Conservation (phyloP, 2,113 vertebrate species). For the Aegotheles bennettii region DNA sequence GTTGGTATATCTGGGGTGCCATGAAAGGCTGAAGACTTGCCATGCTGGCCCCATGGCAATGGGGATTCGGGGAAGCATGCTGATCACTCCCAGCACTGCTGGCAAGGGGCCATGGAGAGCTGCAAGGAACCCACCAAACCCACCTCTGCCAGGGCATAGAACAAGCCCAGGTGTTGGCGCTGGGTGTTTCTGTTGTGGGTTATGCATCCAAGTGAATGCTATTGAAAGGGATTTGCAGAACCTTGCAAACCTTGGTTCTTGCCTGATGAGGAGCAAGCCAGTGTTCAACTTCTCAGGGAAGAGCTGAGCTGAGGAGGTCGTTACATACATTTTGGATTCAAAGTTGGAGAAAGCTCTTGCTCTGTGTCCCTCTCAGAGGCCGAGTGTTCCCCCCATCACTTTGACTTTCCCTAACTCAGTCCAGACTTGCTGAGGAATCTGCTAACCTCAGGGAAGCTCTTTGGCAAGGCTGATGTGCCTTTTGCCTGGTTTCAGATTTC, state of each 20-base stretch:
- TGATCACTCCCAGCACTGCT: not conserved
- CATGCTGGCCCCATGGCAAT: rapidly evolving
- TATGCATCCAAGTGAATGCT: not conserved
- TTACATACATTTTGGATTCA: not conserved
- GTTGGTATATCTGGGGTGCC: not conserved
- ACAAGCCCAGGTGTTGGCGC: not conserved
- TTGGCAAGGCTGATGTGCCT: not conserved
- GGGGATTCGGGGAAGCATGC: not conserved
- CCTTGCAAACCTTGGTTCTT: not conserved
- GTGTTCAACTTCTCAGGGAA: not conserved
- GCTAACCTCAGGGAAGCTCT: not conserved
- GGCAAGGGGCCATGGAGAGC: not conserved
- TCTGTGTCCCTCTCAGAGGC: not conserved
- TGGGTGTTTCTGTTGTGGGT: rapidly evolving
- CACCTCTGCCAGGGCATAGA: not conserved
- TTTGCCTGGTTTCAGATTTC: not conserved
- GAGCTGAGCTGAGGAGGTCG: not conserved
- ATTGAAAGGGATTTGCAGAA: not conserved
- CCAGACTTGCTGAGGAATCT: not conserved
- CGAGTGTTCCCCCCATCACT: not conserved
- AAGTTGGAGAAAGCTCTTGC: not conserved
- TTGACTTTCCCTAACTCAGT: constrained; percentile 1
- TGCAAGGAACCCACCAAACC: not conserved
- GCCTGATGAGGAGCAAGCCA: not conserved
- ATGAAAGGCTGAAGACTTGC: not conserved